Conservation (phyloP, 2,113 vertebrate genomes). For the Chinchilla lanigera region DNA sequence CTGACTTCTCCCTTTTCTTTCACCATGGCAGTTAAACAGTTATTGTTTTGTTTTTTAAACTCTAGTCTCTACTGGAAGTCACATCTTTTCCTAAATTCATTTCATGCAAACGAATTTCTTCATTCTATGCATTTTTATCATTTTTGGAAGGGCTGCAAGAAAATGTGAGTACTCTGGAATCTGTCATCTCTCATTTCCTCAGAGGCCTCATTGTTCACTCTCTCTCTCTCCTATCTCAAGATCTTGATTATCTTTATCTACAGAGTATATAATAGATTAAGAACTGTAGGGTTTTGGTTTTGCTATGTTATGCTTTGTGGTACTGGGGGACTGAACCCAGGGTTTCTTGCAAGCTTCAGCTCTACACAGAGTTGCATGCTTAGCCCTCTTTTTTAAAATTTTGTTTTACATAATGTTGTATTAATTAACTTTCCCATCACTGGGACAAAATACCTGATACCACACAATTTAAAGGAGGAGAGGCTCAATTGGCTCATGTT, state of each 20-base stretch:
- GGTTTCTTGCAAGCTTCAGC: not conserved
- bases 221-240: not conserved
- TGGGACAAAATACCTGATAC: not conserved
- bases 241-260: not conserved
- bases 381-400: not conserved
- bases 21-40: not conserved
- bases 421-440: not conserved
- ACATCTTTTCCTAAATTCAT: constrained; percentile 11
- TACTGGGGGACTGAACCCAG: not conserved
- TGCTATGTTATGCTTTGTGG: not conserved
- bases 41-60: not conserved
- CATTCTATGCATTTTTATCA: not conserved
- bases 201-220: not conserved
- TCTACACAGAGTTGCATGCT: not conserved
- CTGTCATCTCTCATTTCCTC: not conserved
- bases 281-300: not conserved
- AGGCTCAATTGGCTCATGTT: not conserved
- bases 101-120: not conserved
- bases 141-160: not conserved
- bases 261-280: not conserved
- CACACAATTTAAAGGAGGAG: not conserved
- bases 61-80: not conserved
- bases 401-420: constrained; percentile 13
- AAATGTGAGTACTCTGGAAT: not conserved
- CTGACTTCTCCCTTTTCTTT: not conserved